Percentiles rank a stretch among this genome's conserved stretches.
These are phyloP conservation scores for Atractosteus spatula DNA, from an alignment of 2,113 vertebrate species.

Conservation along the genomic window DNA sequence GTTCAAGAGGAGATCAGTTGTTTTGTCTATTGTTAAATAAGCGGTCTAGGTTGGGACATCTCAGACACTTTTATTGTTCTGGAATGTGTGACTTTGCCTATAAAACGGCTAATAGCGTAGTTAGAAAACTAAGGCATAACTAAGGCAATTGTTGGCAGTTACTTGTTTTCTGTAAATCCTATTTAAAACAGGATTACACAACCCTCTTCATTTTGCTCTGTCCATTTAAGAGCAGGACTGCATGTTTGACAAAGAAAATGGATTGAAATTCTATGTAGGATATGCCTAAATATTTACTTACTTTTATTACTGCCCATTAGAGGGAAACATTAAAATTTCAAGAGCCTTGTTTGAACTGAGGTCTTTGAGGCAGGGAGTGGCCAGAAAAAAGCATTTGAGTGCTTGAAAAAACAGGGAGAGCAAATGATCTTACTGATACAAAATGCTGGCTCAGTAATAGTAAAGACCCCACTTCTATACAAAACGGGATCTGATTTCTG, in stretches of 20 bases:
- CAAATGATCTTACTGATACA: neutral
- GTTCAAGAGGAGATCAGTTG: neutral
- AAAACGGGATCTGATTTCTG: no score
- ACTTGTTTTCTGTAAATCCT: neutral
- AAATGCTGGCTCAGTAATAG: no score
- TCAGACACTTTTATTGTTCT: neutral
- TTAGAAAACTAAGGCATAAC: neutral
- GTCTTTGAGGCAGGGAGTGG: neutral
- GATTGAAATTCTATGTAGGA: conserved; percentile 11
- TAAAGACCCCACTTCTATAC: no score
- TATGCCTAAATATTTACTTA: conserved; percentile 21
- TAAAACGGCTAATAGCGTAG: conserved; percentile 18
- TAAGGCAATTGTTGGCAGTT: neutral
- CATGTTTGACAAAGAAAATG: conserved; percentile 14
- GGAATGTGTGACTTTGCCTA: conserved; percentile 12
- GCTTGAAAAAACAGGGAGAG: conserved; percentile 1
- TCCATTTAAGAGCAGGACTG: neutral
- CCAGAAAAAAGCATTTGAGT: neutral
- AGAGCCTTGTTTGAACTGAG: conserved; percentile 16
- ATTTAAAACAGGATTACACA: conserved; percentile 5
- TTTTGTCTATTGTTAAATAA: conserved; percentile 16
- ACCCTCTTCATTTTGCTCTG: neutral
- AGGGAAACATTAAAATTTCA: neutral
- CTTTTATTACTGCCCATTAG: conserved; percentile 19
- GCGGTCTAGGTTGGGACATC: neutral